These are phyloP conservation scores for Seriola dumerili DNA, from an alignment of 2,113 vertebrate genomes.

Conservation along the genomic window DNA sequence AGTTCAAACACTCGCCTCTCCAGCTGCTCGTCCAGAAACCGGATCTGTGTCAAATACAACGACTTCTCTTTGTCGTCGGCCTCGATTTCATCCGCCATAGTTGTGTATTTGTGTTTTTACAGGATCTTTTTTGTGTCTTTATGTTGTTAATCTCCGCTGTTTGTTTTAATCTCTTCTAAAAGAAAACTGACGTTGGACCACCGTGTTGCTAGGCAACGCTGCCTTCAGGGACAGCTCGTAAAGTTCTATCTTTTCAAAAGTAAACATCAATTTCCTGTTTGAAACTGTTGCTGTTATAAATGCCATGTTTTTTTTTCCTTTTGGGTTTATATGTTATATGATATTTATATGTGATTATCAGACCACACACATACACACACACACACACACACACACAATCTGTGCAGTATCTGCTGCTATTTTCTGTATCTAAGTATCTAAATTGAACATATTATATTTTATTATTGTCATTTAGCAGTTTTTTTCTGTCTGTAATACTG, in stretches of 20 bases:
- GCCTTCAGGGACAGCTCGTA: neutral
- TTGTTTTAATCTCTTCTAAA: neutral
- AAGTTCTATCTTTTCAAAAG: neutral
- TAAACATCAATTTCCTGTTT: neutral
- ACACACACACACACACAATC: no score
- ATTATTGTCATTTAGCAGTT: no score
- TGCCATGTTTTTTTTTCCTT: no score
- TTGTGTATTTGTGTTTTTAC: neutral
- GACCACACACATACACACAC: no score
- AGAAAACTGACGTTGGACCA: neutral
- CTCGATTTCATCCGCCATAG: neutral
- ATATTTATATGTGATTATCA: no score
- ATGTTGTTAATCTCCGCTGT: neutral
- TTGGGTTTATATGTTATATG: no score
- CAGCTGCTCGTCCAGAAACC: constrained; percentile 20
- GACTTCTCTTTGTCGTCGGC: neutral
- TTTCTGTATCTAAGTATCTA: no score
- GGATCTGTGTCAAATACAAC: constrained; percentile 39
- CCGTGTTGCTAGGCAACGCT: neutral
- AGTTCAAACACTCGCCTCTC: constrained; percentile 19
- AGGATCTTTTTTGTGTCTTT: neutral
- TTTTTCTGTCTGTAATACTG: no score
- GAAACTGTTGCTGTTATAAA: neutral
- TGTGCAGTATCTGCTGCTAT: no score
- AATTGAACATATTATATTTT: no score